phyloP scores from a whole-genome alignment of 2,113 vertebrate genomes.

The Chaenocephalus aceratus region DNA sequence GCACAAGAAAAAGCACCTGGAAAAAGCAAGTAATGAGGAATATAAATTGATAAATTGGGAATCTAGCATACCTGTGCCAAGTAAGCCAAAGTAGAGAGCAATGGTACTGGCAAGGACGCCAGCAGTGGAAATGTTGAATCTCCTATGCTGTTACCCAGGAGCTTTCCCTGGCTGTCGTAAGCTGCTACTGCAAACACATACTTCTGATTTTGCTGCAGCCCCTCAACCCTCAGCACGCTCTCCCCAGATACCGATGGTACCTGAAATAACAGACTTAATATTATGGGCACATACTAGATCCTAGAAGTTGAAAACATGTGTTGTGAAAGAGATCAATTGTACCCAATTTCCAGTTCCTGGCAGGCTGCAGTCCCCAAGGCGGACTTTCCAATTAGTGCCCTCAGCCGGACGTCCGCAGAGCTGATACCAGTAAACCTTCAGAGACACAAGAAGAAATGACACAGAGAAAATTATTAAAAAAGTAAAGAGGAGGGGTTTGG shows the following conservation, averaged over 20 bases:
- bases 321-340: conserved; percentile 25
- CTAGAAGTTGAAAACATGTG: neutral
- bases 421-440: conserved; percentile 92
- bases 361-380: conserved; percentile 88
- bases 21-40: neutral
- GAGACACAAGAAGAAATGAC: neutral
- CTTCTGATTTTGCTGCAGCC: conserved; percentile 90
- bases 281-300: neutral
- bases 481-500: neutral
- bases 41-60: neutral
- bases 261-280: conserved; percentile 72
- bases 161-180: conserved; percentile 87
- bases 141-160: conserved; percentile 88
- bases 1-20: neutral
- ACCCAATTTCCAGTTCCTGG: conserved; percentile 91
- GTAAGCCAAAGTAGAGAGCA: conserved; percentile 87
- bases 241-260: conserved; percentile 84
- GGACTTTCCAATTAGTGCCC: conserved; percentile 87
- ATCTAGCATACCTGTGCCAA: conserved; percentile 87
- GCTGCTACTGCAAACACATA: conserved; percentile 95
- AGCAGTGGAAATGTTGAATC: conserved; percentile 89
- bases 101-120: conserved; percentile 87
- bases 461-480: neutral
- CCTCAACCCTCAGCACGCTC: conserved; percentile 86
- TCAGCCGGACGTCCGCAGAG: conserved; percentile 86